Base-by-base conservation (phyloP, 2,113 vertebrate genomes). In the Sciurus niger region DNA sequence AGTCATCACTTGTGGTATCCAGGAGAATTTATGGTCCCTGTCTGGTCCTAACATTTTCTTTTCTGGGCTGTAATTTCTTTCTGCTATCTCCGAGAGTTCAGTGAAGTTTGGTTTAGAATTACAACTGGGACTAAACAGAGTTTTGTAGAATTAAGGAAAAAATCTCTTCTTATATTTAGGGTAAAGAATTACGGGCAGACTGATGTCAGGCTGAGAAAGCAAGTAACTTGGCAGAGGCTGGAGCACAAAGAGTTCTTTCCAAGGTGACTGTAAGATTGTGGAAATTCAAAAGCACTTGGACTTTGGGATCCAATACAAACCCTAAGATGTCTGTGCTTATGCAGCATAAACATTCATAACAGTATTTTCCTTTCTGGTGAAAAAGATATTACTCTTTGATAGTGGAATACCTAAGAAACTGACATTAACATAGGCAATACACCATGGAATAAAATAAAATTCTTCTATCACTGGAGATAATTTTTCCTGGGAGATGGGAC, bases 31-130 rank as follows among this genome's bases (percentile, higher is more conserved):
- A 96, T 67, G 20, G n/a, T 17, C 4, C 37, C 85, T 93, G 74
- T 84, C 85, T 72, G 13, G 0, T 34, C 63, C 8, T 77, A 90
- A 83, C 60, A 79, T 85, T 97, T 97, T 95, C 79, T 96, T 77
- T 96, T 55, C 85, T 53, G 30, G 68, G 63, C 24, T 95, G 73
- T 93, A 93, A 94, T 97, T 96, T 97, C 74, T 58, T 51, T 40
- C 86, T 96, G 78, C 30, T 97, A 91, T 91, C 89, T 96, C 74
- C 11, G 82, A 94, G 11, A 74, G 93, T 97, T 86, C 78, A 67
- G 30, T 85, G 48, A 95, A 93, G 70, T 97, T 92, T 93, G 78
- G 73, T 60, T 95, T 88, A 84, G 90, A 97, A 84, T 94, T 96
- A 96, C 70, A 94, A 53, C 74, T 87, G 80, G 34, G 43, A 76